These are phyloP conservation scores for Melitaea cinxia DNA, from an alignment of 1,140 invertebrate species.

Conservation along the genomic window DNA sequence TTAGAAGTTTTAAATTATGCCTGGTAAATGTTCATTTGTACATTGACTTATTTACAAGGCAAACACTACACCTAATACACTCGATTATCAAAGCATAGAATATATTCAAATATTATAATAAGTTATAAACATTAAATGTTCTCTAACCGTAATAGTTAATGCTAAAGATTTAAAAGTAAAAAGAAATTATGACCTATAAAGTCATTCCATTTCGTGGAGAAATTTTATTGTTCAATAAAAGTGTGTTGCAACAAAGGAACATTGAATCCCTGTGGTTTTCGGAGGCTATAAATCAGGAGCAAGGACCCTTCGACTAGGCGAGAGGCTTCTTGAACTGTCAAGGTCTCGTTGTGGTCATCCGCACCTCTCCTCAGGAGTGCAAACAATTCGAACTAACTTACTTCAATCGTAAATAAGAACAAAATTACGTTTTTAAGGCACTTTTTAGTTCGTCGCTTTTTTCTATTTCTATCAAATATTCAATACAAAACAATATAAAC, in stretches of 20 bases:
- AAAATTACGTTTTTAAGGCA: not conserved
- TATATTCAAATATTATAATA: too few relatives aligned
- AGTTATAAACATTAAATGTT: slow-evolving; percentile 5
- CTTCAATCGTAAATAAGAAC: slow-evolving; percentile 2
- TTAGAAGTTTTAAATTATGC: too few relatives aligned
- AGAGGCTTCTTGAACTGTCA: slow-evolving; percentile 75
- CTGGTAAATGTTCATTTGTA: too few relatives aligned
- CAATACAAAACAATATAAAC: too few relatives aligned
- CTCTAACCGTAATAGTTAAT: slow-evolving; percentile 7
- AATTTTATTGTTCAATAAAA: slow-evolving; percentile 81
- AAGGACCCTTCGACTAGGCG: slow-evolving; percentile 63
- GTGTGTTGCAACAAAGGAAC: slow-evolving; percentile 73
- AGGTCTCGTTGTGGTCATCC: slow-evolving; percentile 70
- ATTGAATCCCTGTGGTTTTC: slow-evolving; percentile 77
- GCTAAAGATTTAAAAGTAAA: slow-evolving; percentile 41
- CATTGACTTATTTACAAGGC: too few relatives aligned
- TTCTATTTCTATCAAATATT: too few relatives aligned
- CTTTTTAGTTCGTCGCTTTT: too few relatives aligned
- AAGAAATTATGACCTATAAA: slow-evolving; percentile 78
- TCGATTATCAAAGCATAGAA: too few relatives aligned
- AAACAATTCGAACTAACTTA: slow-evolving; percentile 46
- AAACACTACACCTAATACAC: too few relatives aligned
- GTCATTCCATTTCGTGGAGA: slow-evolving; percentile 72
- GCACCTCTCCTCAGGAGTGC: slow-evolving; percentile 49
- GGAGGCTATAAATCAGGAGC: slow-evolving; percentile 76